These are phyloP conservation scores for Erpetoichthys calabaricus DNA, from an alignment of 2,797 vertebrate species.

Conservation along the genomic window DNA sequence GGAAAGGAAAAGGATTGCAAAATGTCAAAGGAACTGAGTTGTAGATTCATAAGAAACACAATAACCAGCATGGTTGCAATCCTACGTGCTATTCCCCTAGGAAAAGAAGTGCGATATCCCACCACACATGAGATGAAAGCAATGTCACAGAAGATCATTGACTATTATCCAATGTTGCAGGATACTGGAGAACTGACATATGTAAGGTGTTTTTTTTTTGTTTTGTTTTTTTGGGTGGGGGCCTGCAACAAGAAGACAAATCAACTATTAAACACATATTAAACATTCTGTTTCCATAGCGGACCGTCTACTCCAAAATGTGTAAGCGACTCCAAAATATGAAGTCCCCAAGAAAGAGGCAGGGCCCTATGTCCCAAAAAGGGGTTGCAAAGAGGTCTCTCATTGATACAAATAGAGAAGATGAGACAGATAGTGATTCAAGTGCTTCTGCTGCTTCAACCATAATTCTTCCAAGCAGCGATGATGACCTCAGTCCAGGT, in stretches of 20 bases:
- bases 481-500: too few relatives aligned
- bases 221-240: too few relatives aligned
- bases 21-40: constrained; percentile 19
- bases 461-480: too few relatives aligned
- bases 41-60: constrained; percentile 20
- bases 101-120: constrained; percentile 13
- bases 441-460: too few relatives aligned
- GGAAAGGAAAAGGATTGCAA: constrained; percentile 14
- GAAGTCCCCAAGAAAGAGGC: constrained; percentile 16
- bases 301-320: constrained; percentile 20
- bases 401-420: neutral
- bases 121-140: constrained; percentile 9
- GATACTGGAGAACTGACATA: constrained; percentile 12
- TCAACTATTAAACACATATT: too few relatives aligned
- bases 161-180: constrained; percentile 7
- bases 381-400: constrained; percentile 6
- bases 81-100: constrained; percentile 18
- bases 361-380: constrained; percentile 14
- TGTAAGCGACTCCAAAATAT: constrained; percentile 18
- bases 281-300: neutral
- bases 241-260: too few relatives aligned
- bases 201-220: too few relatives aligned
- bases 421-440: too few relatives aligned
- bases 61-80: constrained; percentile 20
- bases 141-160: constrained; percentile 14